These are phyloP conservation scores for Gryllus bimaculatus DNA, from an alignment of 1,140 invertebrate genomes.

Conservation along the genomic window DNA sequence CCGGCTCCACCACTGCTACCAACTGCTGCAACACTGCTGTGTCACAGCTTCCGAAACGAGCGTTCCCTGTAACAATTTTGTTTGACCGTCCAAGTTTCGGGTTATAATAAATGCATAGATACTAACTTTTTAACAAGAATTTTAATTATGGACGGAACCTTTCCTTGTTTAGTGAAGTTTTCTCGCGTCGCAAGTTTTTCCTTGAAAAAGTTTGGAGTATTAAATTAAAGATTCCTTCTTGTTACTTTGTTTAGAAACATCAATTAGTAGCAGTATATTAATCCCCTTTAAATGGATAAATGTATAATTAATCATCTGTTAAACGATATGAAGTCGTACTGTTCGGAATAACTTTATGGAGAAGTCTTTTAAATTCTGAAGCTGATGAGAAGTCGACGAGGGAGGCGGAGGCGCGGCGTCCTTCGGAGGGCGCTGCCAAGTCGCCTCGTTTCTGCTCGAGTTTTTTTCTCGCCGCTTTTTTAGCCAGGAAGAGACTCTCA, in stretches of 20 bases:
- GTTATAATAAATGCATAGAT: conserved; percentile 2
- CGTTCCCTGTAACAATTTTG: neutral
- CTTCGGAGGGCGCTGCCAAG: too few relatives aligned
- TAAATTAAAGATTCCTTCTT: conserved; percentile 1
- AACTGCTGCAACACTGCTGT: neutral
- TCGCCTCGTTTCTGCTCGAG: too few relatives aligned
- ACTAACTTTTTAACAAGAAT: conserved; percentile 6
- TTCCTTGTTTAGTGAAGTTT: conserved; percentile 1
- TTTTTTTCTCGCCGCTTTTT: too few relatives aligned
- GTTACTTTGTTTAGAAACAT: conserved; percentile 1
- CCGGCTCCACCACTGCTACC: neutral
- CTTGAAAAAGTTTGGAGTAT: neutral
- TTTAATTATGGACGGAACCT: neutral
- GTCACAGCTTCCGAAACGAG: neutral
- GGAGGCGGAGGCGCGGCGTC: too few relatives aligned
- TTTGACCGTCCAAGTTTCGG: neutral
- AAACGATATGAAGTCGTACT: neutral
- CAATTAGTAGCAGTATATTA: conserved; percentile 5
- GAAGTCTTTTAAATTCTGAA: neutral
- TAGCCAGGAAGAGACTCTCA: too few relatives aligned
- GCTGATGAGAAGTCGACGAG: neutral
- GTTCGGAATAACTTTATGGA: neutral
- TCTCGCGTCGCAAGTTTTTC: neutral
- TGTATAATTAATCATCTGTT: conserved; percentile 2
- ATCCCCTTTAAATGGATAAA: neutral